Evolutionary conservation across 1,140 invertebrate species (phyloP).

Genomic region (Zaprionus africanus): DNA sequence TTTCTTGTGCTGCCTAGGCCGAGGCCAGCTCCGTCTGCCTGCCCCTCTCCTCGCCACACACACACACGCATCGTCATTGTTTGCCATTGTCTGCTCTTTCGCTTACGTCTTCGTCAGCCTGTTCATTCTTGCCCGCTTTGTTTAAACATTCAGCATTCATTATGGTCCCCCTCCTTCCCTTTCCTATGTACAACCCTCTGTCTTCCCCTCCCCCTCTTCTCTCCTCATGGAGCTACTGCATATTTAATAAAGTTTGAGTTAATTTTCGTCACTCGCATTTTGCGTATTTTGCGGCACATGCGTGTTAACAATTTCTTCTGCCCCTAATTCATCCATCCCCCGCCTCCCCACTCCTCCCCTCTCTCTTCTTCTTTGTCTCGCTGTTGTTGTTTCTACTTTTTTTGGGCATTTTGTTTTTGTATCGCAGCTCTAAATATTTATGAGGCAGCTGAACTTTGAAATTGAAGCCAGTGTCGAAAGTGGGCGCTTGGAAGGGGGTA

Average conservation of each 20-base stretch:
- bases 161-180: slow-evolving; percentile 30
- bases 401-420: slow-evolving; percentile 45
- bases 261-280: slow-evolving; percentile 75
- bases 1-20: background rate
- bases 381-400: slow-evolving; percentile 42
- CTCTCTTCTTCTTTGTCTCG: background rate
- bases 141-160: slow-evolving; percentile 75
- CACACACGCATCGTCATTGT: slow-evolving; percentile 28
- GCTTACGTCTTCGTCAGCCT: slow-evolving; percentile 15
- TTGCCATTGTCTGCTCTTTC: slow-evolving; percentile 24
- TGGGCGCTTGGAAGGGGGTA: background rate
- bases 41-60: background rate
- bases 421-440: slow-evolving; percentile 66
- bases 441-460: slow-evolving; percentile 48
- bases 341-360: background rate
- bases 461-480: slow-evolving; percentile 4
- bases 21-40: background rate
- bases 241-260: slow-evolving; percentile 78
- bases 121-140: slow-evolving; percentile 47
- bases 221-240: slow-evolving; percentile 41
- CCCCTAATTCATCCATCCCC: slow-evolving; percentile 25
- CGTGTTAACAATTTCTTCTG: slow-evolving; percentile 72
- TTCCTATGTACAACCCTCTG: background rate
- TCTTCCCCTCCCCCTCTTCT: background rate
- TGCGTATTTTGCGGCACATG: slow-evolving; percentile 68